A percentile compares a stretch with the other conserved stretches of the same genome.
Evolutionary conservation across 2,113 vertebrate genomes (phyloP).

Genomic region (Ptychochromis oligacanthus): DNA sequence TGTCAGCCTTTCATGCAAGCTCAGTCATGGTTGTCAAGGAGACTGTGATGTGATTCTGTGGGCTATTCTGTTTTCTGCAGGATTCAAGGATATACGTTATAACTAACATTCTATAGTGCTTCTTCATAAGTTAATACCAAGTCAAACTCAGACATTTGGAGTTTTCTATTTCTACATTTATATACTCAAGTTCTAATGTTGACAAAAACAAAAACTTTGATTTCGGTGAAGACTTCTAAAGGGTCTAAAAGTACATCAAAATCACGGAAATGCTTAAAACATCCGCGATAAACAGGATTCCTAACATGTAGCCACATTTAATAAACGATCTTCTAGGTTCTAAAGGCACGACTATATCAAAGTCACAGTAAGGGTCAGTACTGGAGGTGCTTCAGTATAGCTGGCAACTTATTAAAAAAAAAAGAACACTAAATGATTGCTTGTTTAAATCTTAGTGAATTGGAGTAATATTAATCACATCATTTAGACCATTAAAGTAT

Average conservation of each 20-base stretch:
- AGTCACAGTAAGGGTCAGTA: background rate
- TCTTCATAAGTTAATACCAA: background rate
- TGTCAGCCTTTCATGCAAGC: conserved; percentile 57
- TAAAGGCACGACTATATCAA: background rate
- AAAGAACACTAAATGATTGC: background rate
- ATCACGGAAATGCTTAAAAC: background rate
- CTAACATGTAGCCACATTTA: background rate
- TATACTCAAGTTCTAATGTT: background rate
- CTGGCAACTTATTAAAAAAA: background rate
- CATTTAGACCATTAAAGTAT: background rate
- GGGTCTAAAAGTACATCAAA: background rate
- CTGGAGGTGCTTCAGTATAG: background rate
- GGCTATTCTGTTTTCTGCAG: conserved; percentile 38
- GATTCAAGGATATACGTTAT: background rate
- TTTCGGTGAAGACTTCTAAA: background rate
- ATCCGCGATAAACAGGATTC: background rate
- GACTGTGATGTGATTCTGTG: conserved; percentile 49
- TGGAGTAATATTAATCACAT: background rate
- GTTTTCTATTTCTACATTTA: background rate
- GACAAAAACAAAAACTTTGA: background rate
- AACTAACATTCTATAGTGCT: background rate
- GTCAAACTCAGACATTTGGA: background rate
- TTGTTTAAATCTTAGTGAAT: background rate
- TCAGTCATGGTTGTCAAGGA: conserved; percentile 66
- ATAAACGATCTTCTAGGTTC: background rate